Evolutionary conservation across 2,113 vertebrate genomes (phyloP).

Genomic region (Silurus asotus): DNA sequence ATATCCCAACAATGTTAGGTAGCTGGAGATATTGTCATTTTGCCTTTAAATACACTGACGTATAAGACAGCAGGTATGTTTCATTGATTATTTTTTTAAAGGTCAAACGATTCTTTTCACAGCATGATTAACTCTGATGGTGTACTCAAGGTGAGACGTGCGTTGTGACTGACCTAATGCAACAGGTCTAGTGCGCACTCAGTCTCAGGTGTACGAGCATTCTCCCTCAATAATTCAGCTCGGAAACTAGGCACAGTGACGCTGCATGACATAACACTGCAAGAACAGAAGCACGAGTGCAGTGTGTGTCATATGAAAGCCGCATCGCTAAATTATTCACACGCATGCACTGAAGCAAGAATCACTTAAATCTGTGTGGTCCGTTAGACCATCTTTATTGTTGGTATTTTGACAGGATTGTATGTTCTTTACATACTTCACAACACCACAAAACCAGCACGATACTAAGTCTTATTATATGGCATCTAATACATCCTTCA

Average conservation of each 20-base stretch:
- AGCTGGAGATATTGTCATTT: too few relatives aligned
- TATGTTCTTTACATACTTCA: not conserved
- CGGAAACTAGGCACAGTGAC: conserved; percentile 70
- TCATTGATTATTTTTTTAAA: not conserved
- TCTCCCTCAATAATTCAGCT: conserved; percentile 70
- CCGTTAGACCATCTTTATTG: too few relatives aligned
- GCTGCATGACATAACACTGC: conserved; percentile 45
- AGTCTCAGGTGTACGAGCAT: conserved; percentile 48
- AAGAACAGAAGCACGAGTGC: conserved; percentile 40
- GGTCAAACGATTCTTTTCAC: not conserved
- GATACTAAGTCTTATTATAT: not conserved
- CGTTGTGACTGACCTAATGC: conserved; percentile 14
- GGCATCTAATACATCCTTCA: not conserved
- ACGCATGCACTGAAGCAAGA: conserved; percentile 14
- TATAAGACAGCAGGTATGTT: not conserved
- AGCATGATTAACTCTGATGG: not conserved
- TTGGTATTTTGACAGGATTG: not conserved
- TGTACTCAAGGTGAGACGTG: not conserved
- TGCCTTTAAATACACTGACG: not conserved
- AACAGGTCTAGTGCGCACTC: conserved; percentile 22
- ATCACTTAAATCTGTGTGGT: too few relatives aligned
- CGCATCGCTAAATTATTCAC: conserved; percentile 67
- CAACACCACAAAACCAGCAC: not conserved
- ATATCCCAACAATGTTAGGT: too few relatives aligned
- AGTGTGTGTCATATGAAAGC: conserved; percentile 62